Conservation (phyloP, 2,888 invertebrate species). For the Pyrrhia umbra region DNA sequence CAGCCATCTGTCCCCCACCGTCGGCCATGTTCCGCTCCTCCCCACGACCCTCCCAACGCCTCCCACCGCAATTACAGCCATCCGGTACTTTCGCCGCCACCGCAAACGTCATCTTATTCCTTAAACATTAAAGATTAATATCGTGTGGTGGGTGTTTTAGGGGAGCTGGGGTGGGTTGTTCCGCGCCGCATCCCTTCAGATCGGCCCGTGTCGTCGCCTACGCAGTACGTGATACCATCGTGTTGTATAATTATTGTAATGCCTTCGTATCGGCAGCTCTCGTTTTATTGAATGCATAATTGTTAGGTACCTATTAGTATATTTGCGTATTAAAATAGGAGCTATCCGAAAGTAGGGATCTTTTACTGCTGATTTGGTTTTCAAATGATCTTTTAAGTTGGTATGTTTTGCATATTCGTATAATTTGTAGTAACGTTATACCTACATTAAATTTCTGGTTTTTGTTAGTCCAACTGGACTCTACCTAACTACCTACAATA, state of each 20-base stretch:
- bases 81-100: conserved; percentile 75
- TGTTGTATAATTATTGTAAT: conserved; percentile 70
- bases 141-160: conserved; percentile 66
- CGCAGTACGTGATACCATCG: conserved; percentile 77
- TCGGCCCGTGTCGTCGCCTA: conserved; percentile 82
- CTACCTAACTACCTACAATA: no score
- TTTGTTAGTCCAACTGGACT: no score
- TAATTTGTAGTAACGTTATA: no score
- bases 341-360: conserved; percentile 26
- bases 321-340: conserved; percentile 35
- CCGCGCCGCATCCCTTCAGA: conserved; percentile 81
- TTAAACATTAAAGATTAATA: conserved; percentile 84
- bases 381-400: conserved; percentile 12
- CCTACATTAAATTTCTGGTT: no score
- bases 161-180: conserved; percentile 79
- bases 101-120: conserved; percentile 81
- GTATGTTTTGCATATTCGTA: conserved; percentile 20
- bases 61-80: conserved; percentile 84
- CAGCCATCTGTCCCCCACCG: conserved; percentile 86
- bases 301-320: conserved; percentile 35
- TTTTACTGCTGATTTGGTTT: conserved; percentile 14
- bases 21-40: conserved; percentile 86
- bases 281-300: conserved; percentile 59
- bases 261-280: conserved; percentile 66
- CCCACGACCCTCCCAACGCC: conserved; percentile 88